phyloP scores from a whole-genome alignment of 2,888 invertebrate genomes.

The Sipha maydis region DNA sequence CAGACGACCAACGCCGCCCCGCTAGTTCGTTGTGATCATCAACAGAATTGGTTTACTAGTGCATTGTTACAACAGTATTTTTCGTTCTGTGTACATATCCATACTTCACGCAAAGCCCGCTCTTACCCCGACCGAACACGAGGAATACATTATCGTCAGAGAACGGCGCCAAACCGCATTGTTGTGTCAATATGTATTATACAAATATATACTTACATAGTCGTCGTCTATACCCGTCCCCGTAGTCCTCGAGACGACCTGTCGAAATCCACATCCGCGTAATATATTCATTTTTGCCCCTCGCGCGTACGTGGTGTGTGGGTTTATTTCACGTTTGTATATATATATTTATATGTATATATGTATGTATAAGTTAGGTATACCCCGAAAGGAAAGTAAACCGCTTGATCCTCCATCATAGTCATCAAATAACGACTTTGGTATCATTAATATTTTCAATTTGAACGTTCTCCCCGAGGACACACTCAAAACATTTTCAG shows the following conservation, averaged over 20 bases:
- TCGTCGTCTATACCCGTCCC: not conserved
- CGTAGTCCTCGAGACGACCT: not conserved
- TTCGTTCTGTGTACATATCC: not conserved
- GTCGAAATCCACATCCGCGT: constrained; percentile 30
- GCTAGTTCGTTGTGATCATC: not conserved
- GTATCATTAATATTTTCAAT: constrained; percentile 39
- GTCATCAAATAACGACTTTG: not conserved
- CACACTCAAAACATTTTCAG: not conserved
- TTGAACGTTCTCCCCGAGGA: constrained; percentile 11
- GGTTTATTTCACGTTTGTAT: too few species aligned
- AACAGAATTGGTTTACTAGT: not conserved
- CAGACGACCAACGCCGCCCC: too few species aligned
- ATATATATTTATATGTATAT: too few species aligned
- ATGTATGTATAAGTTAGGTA: not conserved
- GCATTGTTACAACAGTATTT: not conserved
- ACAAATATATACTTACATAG: not conserved
- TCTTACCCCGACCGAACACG: not conserved
- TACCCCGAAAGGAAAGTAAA: not conserved
- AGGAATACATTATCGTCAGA: not conserved
- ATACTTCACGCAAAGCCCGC: not conserved
- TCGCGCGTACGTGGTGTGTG: not conserved
- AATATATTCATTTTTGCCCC: constrained; percentile 21
- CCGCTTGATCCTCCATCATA: constrained; percentile 10
- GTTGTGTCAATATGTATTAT: constrained; percentile 10
- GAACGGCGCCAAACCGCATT: constrained; percentile 4